phyloP scores from a whole-genome alignment of 2,888 invertebrate genomes.

The Oscheius sp. region DNA sequence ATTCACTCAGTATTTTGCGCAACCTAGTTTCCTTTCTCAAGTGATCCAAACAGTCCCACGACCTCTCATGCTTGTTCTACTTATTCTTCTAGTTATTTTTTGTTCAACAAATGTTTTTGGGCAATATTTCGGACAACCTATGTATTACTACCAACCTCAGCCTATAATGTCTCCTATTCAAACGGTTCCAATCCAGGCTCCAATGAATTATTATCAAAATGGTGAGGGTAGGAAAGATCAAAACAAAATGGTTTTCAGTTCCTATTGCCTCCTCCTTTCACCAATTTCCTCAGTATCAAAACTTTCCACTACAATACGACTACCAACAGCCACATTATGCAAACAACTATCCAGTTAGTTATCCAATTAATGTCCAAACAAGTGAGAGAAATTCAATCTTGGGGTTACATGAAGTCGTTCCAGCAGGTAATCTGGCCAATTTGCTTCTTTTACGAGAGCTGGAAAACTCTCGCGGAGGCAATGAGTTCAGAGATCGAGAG shows the following conservation, averaged over 20 bases:
- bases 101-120: too few species aligned
- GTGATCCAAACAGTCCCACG: background rate
- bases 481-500: slow-evolving; percentile 28
- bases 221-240: too few species aligned
- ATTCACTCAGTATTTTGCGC: slow-evolving; percentile 22
- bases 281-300: background rate
- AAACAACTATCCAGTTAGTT: slow-evolving; percentile 12
- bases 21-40: slow-evolving; percentile 26
- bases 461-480: slow-evolving; percentile 16
- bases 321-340: background rate
- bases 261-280: background rate
- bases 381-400: background rate
- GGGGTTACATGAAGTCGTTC: background rate
- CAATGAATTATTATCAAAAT: slow-evolving; percentile 8
- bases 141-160: slow-evolving; percentile 15
- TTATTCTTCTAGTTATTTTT: background rate
- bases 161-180: background rate
- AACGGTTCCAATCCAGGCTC: background rate
- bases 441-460: slow-evolving; percentile 4
- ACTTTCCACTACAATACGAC: background rate
- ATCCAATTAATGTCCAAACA: slow-evolving; percentile 13
- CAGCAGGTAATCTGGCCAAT: slow-evolving; percentile 7
- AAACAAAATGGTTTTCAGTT: background rate
- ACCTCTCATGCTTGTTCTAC: background rate
- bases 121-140: slow-evolving; percentile 14